Evolutionary conservation across 2,797 vertebrate species (phyloP), one percentile per base, ranked within the genome.

Genomic region (Pangasius krempfi): DNA sequence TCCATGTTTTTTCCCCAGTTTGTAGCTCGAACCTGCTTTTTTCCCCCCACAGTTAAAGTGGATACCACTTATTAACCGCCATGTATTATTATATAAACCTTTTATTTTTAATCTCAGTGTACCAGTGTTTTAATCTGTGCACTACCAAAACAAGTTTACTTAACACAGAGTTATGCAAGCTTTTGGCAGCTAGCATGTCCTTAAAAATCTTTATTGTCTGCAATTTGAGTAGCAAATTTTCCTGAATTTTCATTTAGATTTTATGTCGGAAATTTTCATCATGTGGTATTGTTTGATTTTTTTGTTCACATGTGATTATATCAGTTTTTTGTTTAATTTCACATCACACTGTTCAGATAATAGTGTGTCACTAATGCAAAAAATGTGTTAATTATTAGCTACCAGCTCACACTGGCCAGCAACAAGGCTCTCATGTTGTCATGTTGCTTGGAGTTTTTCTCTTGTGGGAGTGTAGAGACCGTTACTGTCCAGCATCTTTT

Each of bases 1-100:
- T 27, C 72, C 22, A 60, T 73, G 14, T n/a, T n/a, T 58, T 44
- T 62, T n/a, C 27, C 88, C 88, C 86, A 90, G 25, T 50, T 27
- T 27, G 25, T 14, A 75, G 72, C 40, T 13, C n/a, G 12, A 5
- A 13, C 62, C 27, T 66, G 27, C 62, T 64, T 5, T 64, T n/a
- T 60, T 16, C 14, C 52, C 52, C 20, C 52, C 52, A 20, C 16
- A 62, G 8, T 27, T 62, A 62, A 62, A 27, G 6, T 62, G 62
- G 27, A 68, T 68, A 5, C n/a, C 64, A 68, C 12, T 68, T 25
- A 64, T 64, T 30, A 30, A n/a, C n/a, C 14, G 10, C 30, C n/a
- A 16, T 16, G 13, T 33, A 68, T 68, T 68, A 30, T 16, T 68
- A 68, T 68, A 68, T 3, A 64, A 27, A 64, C 27, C 22, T n/a